Evolutionary conservation across 2,888 invertebrate genomes (phyloP).

Genomic region (Noctuana brunneofusca): DNA sequence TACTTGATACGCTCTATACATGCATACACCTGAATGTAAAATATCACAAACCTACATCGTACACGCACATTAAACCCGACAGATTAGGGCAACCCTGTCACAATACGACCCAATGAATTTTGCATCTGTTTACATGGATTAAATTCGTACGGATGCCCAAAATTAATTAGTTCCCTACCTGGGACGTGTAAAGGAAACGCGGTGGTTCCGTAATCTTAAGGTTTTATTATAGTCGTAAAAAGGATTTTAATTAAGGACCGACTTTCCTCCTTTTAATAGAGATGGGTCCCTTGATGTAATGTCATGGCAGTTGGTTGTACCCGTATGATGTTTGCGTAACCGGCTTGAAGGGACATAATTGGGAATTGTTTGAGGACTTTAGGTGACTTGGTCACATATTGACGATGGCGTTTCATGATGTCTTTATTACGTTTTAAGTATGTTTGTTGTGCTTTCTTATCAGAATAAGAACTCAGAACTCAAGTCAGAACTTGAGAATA

Average conservation of each 20-base stretch:
- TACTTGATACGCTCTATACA: not conserved
- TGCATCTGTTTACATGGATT: conserved; percentile 35
- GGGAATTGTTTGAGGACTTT: not conserved
- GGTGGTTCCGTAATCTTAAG: conserved; percentile 33
- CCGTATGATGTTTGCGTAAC: conserved; percentile 14
- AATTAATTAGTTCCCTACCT: conserved; percentile 33
- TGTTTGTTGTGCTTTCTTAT: too few species aligned
- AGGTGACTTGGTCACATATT: not conserved
- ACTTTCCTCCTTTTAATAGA: conserved; percentile 32
- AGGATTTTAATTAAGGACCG: conserved; percentile 34
- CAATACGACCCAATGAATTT: conserved; percentile 36
- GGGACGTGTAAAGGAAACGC: conserved; percentile 33
- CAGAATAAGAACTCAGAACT: too few species aligned
- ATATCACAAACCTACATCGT: conserved; percentile 5
- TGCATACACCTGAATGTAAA: not conserved
- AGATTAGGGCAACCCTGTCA: conserved; percentile 33
- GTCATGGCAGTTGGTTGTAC: conserved; percentile 4
- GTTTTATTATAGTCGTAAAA: conserved; percentile 33
- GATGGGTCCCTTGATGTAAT: conserved; percentile 27
- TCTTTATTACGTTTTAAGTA: too few species aligned
- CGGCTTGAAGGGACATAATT: conserved; percentile 4
- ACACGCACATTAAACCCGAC: conserved; percentile 31
- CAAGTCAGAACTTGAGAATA: too few species aligned
- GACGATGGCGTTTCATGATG: not conserved
- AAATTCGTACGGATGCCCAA: conserved; percentile 33